phyloP scores from a whole-genome alignment of 2,113 vertebrate species.

The Brienomyrus brachyistius region DNA sequence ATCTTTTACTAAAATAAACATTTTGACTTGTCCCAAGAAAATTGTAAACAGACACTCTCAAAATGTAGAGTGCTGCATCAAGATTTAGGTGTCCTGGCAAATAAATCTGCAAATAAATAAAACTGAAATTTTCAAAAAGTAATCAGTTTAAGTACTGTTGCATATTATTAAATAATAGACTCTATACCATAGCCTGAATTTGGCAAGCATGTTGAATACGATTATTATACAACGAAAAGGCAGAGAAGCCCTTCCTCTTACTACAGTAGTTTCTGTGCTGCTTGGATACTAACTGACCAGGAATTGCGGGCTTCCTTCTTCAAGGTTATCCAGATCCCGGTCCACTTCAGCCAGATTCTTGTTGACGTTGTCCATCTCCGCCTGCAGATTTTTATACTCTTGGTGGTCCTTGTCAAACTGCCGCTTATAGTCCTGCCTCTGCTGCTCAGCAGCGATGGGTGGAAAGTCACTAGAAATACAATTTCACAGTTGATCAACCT shows the following conservation, averaged over 20 bases:
- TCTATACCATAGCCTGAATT: not conserved
- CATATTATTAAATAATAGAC: not conserved
- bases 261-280: not conserved
- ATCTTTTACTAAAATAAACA: not conserved
- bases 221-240: too few species aligned
- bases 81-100: not conserved
- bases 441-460: slow-evolving; percentile 52
- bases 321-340: slow-evolving; percentile 62
- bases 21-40: too few species aligned
- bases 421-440: slow-evolving; percentile 62
- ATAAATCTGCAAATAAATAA: not conserved
- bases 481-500: not conserved
- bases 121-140: not conserved
- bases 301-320: slow-evolving; percentile 66
- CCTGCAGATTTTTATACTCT: slow-evolving; percentile 70
- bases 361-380: slow-evolving; percentile 65
- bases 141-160: not conserved
- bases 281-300: slow-evolving; percentile 51
- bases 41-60: too few species aligned
- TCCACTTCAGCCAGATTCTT: slow-evolving; percentile 62
- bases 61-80: not conserved
- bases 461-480: slow-evolving; percentile 58
- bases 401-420: slow-evolving; percentile 68
- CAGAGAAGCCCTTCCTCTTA: not conserved
- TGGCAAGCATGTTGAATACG: not conserved